Evolutionary conservation across 2,888 invertebrate genomes (phyloP).

Genomic region (Agrochola lychnidis): DNA sequence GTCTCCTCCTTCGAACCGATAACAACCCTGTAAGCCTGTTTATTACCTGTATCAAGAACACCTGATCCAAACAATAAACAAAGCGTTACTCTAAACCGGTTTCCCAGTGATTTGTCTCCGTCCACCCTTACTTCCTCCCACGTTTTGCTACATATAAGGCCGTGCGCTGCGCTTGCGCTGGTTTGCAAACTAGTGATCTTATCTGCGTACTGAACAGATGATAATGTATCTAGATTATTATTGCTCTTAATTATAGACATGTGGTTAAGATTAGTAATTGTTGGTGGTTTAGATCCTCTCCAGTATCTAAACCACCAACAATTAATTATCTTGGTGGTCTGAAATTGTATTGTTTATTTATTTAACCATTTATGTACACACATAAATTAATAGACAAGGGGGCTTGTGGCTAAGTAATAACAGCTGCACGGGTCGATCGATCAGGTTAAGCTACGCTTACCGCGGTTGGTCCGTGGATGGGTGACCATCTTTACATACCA

Average conservation of each 20-base stretch:
- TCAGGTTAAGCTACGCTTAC: too few species aligned
- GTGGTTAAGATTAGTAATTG: not conserved
- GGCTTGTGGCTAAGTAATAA: too few species aligned
- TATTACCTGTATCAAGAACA: not conserved
- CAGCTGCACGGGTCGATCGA: too few species aligned
- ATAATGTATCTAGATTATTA: constrained; percentile 45
- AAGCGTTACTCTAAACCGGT: constrained; percentile 42
- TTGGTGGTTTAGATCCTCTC: not conserved
- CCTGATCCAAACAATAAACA: constrained; percentile 28
- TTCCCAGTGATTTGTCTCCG: constrained; percentile 53
- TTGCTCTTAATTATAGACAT: constrained; percentile 39
- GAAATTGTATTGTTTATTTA: not conserved
- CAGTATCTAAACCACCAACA: too few species aligned
- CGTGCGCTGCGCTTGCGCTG: constrained; percentile 27
- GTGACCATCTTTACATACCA: too few species aligned
- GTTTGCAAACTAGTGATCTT: constrained; percentile 32
- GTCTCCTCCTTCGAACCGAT: too few species aligned
- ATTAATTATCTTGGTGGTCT: too few species aligned
- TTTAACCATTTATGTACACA: too few species aligned
- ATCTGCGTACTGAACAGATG: constrained; percentile 38
- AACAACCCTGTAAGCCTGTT: not conserved
- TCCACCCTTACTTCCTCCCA: constrained; percentile 70
- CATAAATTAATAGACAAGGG: too few species aligned
- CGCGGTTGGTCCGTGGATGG: too few species aligned
- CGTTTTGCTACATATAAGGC: constrained; percentile 60